Evolutionary conservation across 2,113 vertebrate genomes (phyloP), one percentile per base, ranked within the genome.

Genomic region (Sturnus vulgaris): DNA sequence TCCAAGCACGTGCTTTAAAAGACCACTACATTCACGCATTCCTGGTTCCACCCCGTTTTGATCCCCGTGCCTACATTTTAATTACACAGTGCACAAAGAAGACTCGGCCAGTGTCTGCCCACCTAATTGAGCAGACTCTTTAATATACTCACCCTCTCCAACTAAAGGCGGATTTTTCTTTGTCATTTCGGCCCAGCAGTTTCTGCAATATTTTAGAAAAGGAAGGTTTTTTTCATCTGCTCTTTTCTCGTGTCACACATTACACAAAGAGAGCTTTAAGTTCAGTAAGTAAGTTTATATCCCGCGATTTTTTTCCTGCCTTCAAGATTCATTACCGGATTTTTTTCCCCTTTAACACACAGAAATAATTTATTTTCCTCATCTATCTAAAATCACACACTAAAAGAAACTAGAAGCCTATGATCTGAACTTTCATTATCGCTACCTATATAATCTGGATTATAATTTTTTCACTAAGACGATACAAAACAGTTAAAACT

Each of bases 261-360:
- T 0, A 3, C 2, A 27, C 2, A 46, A 55, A 2, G 0, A 10
- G 4, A 8, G 2, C 0, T 10, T 18, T 1, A 46, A 24, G 1
- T 5, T 28, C 0, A 21, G 4, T 3, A 5, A 47, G 12, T 2
- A 8, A 11, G 11, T 17, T 5, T 7, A 30, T 6, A 6, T 18
- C 5, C 2, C 24, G 3, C 1, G 1, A 7, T 11, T 5, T 6
- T 20, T 40, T 2, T 13, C 7, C 1, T 25, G 1, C 6, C 5
- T 27, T 2, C 1, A 31, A 22, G 9, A 64, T 10, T 42, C 0
- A 22, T 2, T 5, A 35, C 3, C 0, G 0, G 0, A 0, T 1
- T 10, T 13, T 4, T 11, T 15, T 7, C 2, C 11, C 3, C 2
- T 11, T 1, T 1, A 27, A 2, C 1, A 28, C 2, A n/a, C 2